phyloP scores from a whole-genome alignment of 2,113 vertebrate species.

The Crotalus viridis region DNA sequence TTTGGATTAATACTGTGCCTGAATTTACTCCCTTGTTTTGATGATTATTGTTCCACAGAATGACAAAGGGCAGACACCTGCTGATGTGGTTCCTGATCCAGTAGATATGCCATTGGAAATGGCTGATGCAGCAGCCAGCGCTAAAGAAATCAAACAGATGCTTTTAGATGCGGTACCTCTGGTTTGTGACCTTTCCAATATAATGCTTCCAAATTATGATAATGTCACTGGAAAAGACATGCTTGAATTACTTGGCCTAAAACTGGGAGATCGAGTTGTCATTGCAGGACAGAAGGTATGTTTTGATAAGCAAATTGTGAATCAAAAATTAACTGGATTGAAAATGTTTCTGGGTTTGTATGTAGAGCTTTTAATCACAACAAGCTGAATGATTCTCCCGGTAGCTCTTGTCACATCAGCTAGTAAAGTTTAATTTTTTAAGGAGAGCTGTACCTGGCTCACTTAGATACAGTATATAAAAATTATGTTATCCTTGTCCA shows the following conservation, averaged over 20 bases:
- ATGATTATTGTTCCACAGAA: constrained; percentile 72
- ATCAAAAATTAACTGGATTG: background rate
- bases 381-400: background rate
- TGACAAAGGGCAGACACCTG: constrained; percentile 86
- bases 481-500: background rate
- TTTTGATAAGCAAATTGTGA: background rate
- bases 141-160: constrained; percentile 86
- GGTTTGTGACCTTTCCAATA: constrained; percentile 66
- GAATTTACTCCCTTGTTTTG: background rate
- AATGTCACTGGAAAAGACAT: constrained; percentile 72
- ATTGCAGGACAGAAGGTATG: constrained; percentile 95
- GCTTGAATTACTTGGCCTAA: constrained; percentile 81
- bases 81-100: constrained; percentile 90
- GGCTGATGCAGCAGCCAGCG: constrained; percentile 87
- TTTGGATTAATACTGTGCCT: background rate
- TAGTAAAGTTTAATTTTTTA: constrained; percentile 17
- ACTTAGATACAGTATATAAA: background rate
- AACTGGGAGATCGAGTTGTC: constrained; percentile 88
- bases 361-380: no score
- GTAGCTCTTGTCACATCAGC: background rate
- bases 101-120: constrained; percentile 94
- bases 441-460: background rate
- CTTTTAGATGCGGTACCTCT: constrained; percentile 81
- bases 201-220: constrained; percentile 62
- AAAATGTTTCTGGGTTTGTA: background rate